phyloP scores from a whole-genome alignment of 2,797 vertebrate genomes.

The Sebastes miniatus region DNA sequence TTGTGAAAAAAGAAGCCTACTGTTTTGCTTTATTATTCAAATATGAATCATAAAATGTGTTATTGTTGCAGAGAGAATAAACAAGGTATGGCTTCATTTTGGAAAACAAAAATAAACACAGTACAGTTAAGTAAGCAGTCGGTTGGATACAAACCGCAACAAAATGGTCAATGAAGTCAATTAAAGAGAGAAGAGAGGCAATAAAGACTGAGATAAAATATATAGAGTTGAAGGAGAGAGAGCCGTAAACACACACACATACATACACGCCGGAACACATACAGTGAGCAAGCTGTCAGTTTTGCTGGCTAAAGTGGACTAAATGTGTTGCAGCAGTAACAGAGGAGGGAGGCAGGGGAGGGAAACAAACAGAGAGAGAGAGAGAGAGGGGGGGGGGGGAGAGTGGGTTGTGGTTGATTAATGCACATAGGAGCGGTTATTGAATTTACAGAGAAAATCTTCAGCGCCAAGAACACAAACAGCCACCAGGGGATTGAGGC shows the following conservation, averaged over 20 bases:
- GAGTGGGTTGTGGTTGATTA: slow-evolving; percentile 53
- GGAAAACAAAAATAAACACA: not conserved
- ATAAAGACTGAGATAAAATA: slow-evolving; percentile 24
- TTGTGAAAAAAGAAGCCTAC: not conserved
- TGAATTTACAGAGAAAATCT: slow-evolving; percentile 62
- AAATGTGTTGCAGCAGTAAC: slow-evolving; percentile 36
- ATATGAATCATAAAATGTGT: slow-evolving; percentile 7
- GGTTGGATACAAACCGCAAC: slow-evolving; percentile 25
- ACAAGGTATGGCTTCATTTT: not conserved
- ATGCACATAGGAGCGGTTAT: slow-evolving; percentile 46
- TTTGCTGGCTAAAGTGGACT: slow-evolving; percentile 33
- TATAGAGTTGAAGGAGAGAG: not conserved
- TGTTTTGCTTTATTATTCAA: not conserved
- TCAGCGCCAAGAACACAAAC: slow-evolving; percentile 40
- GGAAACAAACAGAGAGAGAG: not conserved
- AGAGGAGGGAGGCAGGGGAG: not conserved
- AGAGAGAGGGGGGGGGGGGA: not conserved
- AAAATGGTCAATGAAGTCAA: slow-evolving; percentile 28
- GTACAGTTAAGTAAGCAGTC: not conserved
- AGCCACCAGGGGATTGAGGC: slow-evolving; percentile 27
- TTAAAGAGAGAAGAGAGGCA: slow-evolving; percentile 25
- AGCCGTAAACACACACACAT: not conserved
- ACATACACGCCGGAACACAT: not conserved
- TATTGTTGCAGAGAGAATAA: not conserved
- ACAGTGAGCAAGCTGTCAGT: slow-evolving; percentile 35